phyloP scores from a whole-genome alignment of 2,888 invertebrate genomes.

The Sarcophaga subvicina region DNA sequence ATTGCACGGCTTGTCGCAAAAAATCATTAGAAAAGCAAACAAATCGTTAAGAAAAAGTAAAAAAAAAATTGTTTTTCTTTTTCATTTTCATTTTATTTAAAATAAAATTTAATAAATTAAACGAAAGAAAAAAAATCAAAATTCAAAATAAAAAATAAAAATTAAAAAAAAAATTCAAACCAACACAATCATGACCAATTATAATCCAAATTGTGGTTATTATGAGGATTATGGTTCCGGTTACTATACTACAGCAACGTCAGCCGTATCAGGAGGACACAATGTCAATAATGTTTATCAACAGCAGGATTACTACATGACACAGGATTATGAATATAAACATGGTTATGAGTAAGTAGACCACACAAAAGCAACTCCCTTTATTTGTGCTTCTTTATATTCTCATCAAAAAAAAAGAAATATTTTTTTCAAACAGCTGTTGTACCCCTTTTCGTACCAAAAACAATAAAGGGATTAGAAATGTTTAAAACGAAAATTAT shows the following conservation, averaged over 20 bases:
- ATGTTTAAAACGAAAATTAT: slow-evolving; percentile 18
- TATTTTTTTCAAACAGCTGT: slow-evolving; percentile 15
- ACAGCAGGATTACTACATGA: slow-evolving; percentile 81
- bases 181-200: slow-evolving; percentile 76
- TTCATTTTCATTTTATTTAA: neutral
- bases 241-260: slow-evolving; percentile 73
- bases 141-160: neutral
- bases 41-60: slow-evolving; percentile 35
- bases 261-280: slow-evolving; percentile 72
- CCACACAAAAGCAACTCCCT: slow-evolving; percentile 4
- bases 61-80: slow-evolving; percentile 30
- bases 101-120: slow-evolving; percentile 6
- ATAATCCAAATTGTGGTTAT: slow-evolving; percentile 81
- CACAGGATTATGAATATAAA: slow-evolving; percentile 80
- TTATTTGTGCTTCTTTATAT: neutral
- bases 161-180: neutral
- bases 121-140: neutral
- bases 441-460: slow-evolving; percentile 25
- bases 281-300: slow-evolving; percentile 77
- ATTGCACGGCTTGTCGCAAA: neutral
- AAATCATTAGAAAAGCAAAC: slow-evolving; percentile 23
- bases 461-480: slow-evolving; percentile 45
- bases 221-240: slow-evolving; percentile 79
- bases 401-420: neutral
- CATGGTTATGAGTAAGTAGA: slow-evolving; percentile 80